These are phyloP conservation scores for Tragelaphus buxtoni DNA, from an alignment of 2,113 vertebrate genomes.

Conservation along the genomic window DNA sequence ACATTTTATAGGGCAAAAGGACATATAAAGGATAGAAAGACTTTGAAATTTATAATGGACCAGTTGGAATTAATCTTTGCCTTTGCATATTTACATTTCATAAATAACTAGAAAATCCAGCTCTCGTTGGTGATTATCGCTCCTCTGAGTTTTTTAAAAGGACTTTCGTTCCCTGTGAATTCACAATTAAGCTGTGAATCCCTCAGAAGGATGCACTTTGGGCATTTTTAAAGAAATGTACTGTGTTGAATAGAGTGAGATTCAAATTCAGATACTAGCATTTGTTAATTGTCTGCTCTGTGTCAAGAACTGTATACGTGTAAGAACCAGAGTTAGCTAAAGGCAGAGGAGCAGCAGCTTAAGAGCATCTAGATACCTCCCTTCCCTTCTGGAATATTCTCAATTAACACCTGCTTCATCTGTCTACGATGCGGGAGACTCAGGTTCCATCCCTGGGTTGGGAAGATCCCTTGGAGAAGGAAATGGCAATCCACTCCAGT, in stretches of 20 bases:
- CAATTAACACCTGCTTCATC: background rate
- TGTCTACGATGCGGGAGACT: too few relatives aligned
- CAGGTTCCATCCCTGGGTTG: too few relatives aligned
- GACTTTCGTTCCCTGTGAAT: constrained; percentile 21
- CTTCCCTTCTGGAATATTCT: background rate
- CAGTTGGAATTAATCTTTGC: constrained; percentile 37
- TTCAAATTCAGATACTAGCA: constrained; percentile 30
- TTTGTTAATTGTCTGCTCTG: constrained; percentile 29
- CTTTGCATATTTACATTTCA: constrained; percentile 53
- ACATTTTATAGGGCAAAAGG: constrained; percentile 38
- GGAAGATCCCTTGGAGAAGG: too few relatives aligned
- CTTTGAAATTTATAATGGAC: constrained; percentile 32
- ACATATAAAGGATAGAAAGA: constrained; percentile 27
- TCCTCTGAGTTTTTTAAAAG: constrained; percentile 43
- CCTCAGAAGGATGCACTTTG: constrained; percentile 38
- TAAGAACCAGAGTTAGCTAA: background rate
- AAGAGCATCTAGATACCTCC: background rate
- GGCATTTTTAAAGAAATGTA: constrained; percentile 17
- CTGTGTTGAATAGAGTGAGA: constrained; percentile 33
- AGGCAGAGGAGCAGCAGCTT: background rate
- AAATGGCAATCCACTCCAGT: too few relatives aligned
- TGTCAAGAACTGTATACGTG: background rate
- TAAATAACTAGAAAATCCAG: constrained; percentile 47
- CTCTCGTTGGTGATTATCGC: background rate
- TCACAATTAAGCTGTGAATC: constrained; percentile 34